Percentiles rank a stretch among this genome's conserved stretches.
Conservation (phyloP, 2,113 vertebrate species). For the Mustela lutreola region DNA sequence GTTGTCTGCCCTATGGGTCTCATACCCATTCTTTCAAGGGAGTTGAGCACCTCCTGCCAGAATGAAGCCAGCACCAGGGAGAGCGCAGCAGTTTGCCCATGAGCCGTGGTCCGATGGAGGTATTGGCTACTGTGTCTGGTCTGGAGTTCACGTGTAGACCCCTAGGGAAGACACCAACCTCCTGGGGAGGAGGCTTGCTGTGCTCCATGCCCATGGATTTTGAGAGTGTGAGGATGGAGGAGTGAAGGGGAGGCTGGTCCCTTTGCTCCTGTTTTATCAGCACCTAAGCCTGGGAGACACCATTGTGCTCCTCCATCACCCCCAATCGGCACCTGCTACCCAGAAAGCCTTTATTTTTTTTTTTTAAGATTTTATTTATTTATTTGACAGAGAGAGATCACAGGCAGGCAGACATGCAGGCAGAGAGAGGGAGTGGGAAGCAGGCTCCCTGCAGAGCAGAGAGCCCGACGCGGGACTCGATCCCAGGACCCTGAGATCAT, state of each 20-base stretch:
- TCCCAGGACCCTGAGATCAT: too few species aligned
- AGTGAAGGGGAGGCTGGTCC: rapidly evolving
- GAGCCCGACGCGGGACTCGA: too few species aligned
- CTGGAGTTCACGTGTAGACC: not conserved
- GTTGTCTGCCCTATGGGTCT: not conserved
- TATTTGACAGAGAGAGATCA: too few species aligned
- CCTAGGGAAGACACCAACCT: not conserved
- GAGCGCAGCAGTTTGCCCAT: too few species aligned
- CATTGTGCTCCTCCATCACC: not conserved
- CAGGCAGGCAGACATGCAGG: too few species aligned
- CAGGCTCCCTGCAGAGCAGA: too few species aligned
- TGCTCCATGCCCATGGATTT: too few species aligned
- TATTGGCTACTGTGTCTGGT: not conserved
- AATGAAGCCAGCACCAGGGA: not conserved
- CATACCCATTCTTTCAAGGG: not conserved
- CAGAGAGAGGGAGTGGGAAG: too few species aligned
- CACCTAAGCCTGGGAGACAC: not conserved
- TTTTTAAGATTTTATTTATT: too few species aligned
- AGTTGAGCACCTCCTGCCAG: not conserved
- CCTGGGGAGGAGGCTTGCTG: not conserved
- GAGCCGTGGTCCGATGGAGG: not conserved
- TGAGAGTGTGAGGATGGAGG: not conserved
- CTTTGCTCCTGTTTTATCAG: not conserved
- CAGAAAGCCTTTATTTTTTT: not conserved
- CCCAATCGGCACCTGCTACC: not conserved